phyloP scores from a whole-genome alignment of 2,888 invertebrate genomes.

The Athetis lepigone region DNA sequence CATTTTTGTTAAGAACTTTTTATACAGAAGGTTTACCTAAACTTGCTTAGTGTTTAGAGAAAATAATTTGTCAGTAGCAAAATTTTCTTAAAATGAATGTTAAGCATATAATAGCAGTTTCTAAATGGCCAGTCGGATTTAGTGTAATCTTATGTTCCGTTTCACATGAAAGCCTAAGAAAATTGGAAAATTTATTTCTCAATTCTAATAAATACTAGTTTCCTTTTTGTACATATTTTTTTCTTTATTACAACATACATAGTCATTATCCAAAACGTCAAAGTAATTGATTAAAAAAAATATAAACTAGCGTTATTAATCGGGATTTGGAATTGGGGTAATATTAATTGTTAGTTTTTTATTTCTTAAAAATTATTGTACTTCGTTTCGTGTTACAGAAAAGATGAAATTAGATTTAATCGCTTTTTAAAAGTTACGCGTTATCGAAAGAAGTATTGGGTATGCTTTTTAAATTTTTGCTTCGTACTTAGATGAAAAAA shows the following conservation, averaged over 20 bases:
- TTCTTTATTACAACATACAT: constrained; percentile 72
- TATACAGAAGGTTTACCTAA: constrained; percentile 38
- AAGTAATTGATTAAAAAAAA: constrained; percentile 63
- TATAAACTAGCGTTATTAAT: constrained; percentile 67
- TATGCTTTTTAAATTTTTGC: constrained; percentile 78
- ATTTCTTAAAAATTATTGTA: constrained; percentile 67
- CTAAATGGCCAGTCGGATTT: constrained; percentile 60
- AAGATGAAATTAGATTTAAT: constrained; percentile 68
- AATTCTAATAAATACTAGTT: constrained; percentile 67
- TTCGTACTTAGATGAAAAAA: constrained; percentile 80
- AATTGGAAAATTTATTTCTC: constrained; percentile 67
- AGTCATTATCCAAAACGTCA: constrained; percentile 79
- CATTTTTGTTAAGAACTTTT: constrained; percentile 54
- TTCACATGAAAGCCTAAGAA: constrained; percentile 67
- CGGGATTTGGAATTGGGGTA: constrained; percentile 72
- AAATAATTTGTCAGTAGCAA: constrained; percentile 35
- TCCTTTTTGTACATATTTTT: constrained; percentile 79
- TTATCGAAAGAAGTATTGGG: constrained; percentile 63
- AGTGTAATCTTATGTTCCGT: constrained; percentile 59
- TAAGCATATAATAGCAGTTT: constrained; percentile 36
- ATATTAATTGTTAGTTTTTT: constrained; percentile 65
- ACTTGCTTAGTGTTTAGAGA: constrained; percentile 41
- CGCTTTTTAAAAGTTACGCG: constrained; percentile 73
- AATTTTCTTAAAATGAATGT: constrained; percentile 42
- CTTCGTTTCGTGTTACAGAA: constrained; percentile 73